Percentiles rank a stretch among this genome's conserved stretches.
Conservation (phyloP, 2,113 vertebrate genomes). For the Mustela lutreola region DNA sequence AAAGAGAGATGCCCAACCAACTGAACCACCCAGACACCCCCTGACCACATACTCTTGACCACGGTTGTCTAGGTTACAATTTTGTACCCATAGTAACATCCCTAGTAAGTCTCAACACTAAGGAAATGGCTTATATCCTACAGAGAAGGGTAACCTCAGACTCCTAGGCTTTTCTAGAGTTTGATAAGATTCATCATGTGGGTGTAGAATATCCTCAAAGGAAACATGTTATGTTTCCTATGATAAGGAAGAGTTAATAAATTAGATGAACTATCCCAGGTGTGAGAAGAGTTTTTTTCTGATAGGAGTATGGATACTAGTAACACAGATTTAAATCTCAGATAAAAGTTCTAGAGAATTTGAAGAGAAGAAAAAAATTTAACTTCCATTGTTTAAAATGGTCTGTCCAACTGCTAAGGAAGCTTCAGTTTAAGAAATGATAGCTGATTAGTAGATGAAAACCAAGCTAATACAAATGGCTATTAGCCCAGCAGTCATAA, state of each 20-base stretch:
- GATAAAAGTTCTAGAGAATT: not conserved
- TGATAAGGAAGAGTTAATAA: not conserved
- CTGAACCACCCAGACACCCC: not conserved
- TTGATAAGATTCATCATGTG: not conserved
- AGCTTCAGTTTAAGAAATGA: not conserved
- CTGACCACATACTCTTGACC: not conserved
- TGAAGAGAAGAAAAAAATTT: not conserved
- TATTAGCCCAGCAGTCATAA: not conserved
- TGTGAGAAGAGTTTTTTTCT: not conserved
- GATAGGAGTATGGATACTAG: not conserved
- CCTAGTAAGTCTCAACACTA: not conserved
- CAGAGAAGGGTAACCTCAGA: not conserved
- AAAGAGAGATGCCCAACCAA: not conserved
- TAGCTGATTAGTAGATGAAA: not conserved
- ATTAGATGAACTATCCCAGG: not conserved
- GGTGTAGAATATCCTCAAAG: not conserved
- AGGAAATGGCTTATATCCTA: not conserved
- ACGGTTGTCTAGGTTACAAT: not conserved
- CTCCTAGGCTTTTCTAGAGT: not conserved
- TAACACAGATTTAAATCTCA: not conserved
- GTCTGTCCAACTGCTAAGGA: not conserved
- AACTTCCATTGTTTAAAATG: not conserved
- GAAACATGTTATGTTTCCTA: not conserved
- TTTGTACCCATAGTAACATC: not conserved
- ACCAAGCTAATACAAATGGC: not conserved